Base-by-base conservation (phyloP, 2,797 vertebrate species). In the Acrossocheilus fasciatus region DNA sequence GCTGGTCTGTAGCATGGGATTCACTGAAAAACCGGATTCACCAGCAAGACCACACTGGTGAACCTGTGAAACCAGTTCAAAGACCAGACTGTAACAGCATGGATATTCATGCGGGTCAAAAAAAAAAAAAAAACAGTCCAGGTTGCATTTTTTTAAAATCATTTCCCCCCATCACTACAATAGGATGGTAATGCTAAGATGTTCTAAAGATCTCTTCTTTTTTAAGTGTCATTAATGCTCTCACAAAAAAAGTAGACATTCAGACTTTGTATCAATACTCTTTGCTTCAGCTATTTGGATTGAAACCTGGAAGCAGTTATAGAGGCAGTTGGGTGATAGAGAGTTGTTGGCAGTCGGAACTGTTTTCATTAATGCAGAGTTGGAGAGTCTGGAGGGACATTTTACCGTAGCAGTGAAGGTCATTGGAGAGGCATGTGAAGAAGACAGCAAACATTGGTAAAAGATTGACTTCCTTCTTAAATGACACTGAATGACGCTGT, bases 361-460 rank as follows among this genome's bases (percentile, higher is more conserved):
- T 39, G 62, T 82, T 30, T 82, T 84, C 69, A 86, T 75, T 64
- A 74, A 69, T 82, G 74, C 14, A 84, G 59, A 86, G 45, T 47
- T 59, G 54, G 45, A 75, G 69, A 73, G n/a, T 62, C 36, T 72
- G 26, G 20, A 82, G 59, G 39, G 30, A 81, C 10, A 23, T 81
- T 84, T 86, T 50, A 43, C 14, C 10, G 30, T 12, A 64, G 64
- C 34, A 47, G 72, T 81, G 85, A 83, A 81, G 70, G 69, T 77
- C 72, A 76, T 54, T 39, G 69, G 62, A 88, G 64, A 64, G 80
- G 39, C 81, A 81, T 77, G 78, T 78, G 43, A 77, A 84, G 45
- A 81, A 74, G 26, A 73, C 69, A 62, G 87, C 69, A 57, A 77
- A 81, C 17, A 52, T 64, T 82, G 45, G 12, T 6, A 62, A 86